Evolutionary conservation across 2,113 vertebrate genomes (phyloP).

Genomic region (Puntigrus tetrazona): DNA sequence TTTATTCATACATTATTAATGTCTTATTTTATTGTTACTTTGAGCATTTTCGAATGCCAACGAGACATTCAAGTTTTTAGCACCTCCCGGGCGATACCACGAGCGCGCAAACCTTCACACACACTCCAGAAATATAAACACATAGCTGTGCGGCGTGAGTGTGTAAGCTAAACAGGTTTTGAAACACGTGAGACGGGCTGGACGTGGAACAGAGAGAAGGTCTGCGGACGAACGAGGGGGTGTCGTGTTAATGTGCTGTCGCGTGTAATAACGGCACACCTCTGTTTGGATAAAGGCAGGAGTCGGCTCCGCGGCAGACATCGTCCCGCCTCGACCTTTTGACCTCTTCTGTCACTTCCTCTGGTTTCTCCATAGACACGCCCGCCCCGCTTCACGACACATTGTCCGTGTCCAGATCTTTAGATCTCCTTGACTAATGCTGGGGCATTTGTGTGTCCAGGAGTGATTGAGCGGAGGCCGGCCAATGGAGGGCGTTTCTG

Average conservation of each 20-base stretch:
- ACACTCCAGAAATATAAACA: neutral
- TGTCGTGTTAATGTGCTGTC: conserved; percentile 6
- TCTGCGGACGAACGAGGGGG: too few relatives aligned
- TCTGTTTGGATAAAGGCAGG: neutral
- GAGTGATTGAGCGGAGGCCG: conserved; percentile 15
- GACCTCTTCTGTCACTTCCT: conserved; percentile 24
- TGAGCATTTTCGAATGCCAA: neutral
- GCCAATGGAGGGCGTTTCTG: conserved; percentile 40
- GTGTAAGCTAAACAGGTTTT: conserved; percentile 1
- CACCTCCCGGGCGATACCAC: neutral
- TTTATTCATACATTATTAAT: too few relatives aligned
- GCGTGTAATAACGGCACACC: neutral
- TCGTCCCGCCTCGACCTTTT: conserved; percentile 30
- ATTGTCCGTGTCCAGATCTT: conserved; percentile 34
- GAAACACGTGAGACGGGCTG: neutral
- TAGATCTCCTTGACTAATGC: conserved; percentile 32
- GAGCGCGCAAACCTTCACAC: neutral
- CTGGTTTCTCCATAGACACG: conserved; percentile 30
- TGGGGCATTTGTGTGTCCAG: conserved; percentile 34
- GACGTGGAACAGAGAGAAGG: neutral
- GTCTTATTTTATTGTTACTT: neutral
- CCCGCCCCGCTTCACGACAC: conserved; percentile 20
- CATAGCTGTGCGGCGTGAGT: neutral
- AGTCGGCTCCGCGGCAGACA: neutral
- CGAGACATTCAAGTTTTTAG: neutral